Conservation (phyloP, 2,113 vertebrate genomes). For the Melanostigma gelatinosum region DNA sequence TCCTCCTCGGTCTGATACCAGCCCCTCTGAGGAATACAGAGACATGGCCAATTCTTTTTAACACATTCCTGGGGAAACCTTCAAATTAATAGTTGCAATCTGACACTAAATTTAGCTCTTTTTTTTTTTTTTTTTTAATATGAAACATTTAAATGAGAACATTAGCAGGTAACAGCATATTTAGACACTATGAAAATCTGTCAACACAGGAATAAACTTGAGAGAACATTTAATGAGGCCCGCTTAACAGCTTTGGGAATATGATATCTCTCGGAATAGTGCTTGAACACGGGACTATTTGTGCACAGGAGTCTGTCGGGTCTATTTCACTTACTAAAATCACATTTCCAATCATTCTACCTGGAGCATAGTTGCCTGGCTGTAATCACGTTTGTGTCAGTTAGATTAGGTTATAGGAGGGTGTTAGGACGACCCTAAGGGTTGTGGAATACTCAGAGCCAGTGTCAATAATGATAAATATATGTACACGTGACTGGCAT, state of each 20-base stretch:
- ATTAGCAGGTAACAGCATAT: not conserved
- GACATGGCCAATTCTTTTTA: constrained; percentile 39
- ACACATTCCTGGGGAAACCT: constrained; percentile 8
- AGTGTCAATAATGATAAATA: not conserved
- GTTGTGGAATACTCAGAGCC: not conserved
- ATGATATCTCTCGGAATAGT: not conserved
- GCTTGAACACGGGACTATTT: constrained; percentile 2
- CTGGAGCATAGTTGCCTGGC: not conserved
- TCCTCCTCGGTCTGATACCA: constrained; percentile 92
- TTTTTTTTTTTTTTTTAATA: not conserved
- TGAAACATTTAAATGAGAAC: not conserved
- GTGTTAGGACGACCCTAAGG: not conserved
- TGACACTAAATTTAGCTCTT: constrained; percentile 11
- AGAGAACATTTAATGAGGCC: constrained; percentile 35
- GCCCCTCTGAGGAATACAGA: constrained; percentile 82
- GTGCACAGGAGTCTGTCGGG: constrained; percentile 9
- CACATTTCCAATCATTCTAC: not conserved
- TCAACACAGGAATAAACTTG: not conserved
- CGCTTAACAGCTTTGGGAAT: not conserved
- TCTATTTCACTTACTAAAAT: not conserved
- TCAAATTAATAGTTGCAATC: constrained; percentile 9
- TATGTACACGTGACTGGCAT: not conserved
- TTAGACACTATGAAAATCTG: not conserved
- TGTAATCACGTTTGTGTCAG: not conserved
- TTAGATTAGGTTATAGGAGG: not conserved